Evolutionary conservation across 2,888 invertebrate species (phyloP).

Genomic region (Pheosia tremula): DNA sequence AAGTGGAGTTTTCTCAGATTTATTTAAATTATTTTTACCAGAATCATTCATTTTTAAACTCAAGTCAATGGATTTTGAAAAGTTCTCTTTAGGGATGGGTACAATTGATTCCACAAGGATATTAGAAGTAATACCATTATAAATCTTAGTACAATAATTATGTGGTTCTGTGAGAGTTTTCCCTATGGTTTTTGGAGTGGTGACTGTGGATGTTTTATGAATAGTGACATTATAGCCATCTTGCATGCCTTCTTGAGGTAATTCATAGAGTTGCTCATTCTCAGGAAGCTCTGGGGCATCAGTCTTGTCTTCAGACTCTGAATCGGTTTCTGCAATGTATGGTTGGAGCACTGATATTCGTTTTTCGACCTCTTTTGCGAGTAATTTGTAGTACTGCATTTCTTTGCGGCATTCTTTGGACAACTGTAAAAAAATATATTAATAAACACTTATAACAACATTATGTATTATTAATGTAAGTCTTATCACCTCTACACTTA

Average conservation of each 20-base stretch:
- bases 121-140: constrained; percentile 42
- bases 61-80: constrained; percentile 64
- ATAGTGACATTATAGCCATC: constrained; percentile 34
- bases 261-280: constrained; percentile 52
- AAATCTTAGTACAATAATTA: constrained; percentile 23
- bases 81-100: constrained; percentile 18
- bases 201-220: constrained; percentile 30
- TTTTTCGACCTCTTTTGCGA: constrained; percentile 87
- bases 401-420: constrained; percentile 86
- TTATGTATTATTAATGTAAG: background rate
- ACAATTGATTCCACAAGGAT: constrained; percentile 27
- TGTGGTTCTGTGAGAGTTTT: constrained; percentile 24
- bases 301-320: constrained; percentile 56
- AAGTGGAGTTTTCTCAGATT: constrained; percentile 26
- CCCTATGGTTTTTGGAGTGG: constrained; percentile 19
- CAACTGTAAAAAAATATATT: constrained; percentile 78
- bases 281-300: constrained; percentile 69
- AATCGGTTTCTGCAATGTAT: constrained; percentile 56
- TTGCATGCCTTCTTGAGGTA: constrained; percentile 37
- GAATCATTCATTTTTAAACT: constrained; percentile 61
- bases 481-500: constrained; percentile 18
- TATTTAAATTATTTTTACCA: constrained; percentile 41
- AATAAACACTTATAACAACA: constrained; percentile 3
- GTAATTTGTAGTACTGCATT: constrained; percentile 87
- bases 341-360: constrained; percentile 75